phyloP scores from a whole-genome alignment of 2,797 vertebrate species.

The Mallotus villosus region DNA sequence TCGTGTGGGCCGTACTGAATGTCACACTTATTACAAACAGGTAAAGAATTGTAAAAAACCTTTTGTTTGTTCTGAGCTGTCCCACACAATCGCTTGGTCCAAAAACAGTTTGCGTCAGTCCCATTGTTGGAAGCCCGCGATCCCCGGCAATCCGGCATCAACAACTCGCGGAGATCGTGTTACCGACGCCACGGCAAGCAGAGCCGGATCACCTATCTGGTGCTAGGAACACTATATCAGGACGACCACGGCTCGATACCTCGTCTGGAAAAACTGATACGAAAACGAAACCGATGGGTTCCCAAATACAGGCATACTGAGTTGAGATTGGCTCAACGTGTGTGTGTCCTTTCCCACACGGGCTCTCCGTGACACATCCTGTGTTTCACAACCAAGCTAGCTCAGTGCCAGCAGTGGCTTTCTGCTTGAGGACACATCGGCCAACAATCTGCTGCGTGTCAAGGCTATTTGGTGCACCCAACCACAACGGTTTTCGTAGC shows the following conservation, averaged over 20 bases:
- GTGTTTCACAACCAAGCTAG: conserved; percentile 47
- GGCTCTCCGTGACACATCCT: conserved; percentile 15
- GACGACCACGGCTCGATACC: conserved; percentile 48
- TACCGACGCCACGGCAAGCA: conserved; percentile 35
- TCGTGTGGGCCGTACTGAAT: conserved; percentile 18
- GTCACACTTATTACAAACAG: conserved; percentile 10
- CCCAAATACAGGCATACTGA: conserved; percentile 19
- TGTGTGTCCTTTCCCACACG: neutral
- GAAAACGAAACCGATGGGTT: conserved; percentile 45
- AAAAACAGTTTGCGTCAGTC: neutral
- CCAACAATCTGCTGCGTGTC: neutral
- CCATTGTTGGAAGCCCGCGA: conserved; percentile 23
- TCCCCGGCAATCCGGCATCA: conserved; percentile 42
- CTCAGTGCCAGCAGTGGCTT: conserved; percentile 9
- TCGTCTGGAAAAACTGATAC: conserved; percentile 55
- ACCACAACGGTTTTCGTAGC: conserved; percentile 23
- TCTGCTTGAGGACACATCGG: neutral
- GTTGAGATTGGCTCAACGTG: conserved; percentile 39
- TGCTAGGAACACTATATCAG: conserved; percentile 56
- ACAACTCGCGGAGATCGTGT: conserved; percentile 50
- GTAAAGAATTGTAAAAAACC: neutral
- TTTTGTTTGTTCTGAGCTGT: too few relatives aligned
- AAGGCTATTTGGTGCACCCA: conserved; percentile 17
- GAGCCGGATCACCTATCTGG: conserved; percentile 39
- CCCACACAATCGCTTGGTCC: neutral